Percentiles rank a stretch among this genome's conserved stretches.
Conservation (phyloP, 2,113 vertebrate species). For the Chaetura pelagica region DNA sequence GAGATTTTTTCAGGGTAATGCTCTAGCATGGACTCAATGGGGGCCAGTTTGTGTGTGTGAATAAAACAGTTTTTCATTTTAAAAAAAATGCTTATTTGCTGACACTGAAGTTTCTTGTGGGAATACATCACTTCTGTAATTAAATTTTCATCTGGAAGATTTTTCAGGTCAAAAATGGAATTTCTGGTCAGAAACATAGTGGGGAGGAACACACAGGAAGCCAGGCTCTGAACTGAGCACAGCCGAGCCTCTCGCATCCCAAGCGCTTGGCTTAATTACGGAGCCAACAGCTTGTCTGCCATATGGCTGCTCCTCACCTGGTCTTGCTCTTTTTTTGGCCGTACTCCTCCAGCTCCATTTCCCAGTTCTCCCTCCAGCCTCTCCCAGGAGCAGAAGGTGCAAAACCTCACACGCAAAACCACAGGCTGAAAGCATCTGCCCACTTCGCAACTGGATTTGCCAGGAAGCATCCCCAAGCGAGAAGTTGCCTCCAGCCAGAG, state of each 20-base stretch:
- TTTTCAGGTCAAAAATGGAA: constrained; percentile 65
- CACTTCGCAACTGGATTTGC: background rate
- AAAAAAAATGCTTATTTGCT: constrained; percentile 26
- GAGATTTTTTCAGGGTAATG: background rate
- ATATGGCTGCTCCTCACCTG: background rate
- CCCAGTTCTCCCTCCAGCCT: background rate
- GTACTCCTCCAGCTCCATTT: background rate
- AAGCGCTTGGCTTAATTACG: fast-evolving
- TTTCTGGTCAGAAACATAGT: constrained; percentile 46
- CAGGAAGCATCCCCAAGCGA: background rate
- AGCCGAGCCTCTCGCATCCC: background rate
- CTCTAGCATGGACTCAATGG: background rate
- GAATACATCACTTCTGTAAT: constrained; percentile 54
- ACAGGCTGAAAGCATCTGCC: background rate
- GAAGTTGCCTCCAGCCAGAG: background rate
- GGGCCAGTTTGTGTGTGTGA: background rate
- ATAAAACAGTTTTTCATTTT: background rate
- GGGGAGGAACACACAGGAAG: constrained; percentile 54
- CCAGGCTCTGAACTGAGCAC: background rate
- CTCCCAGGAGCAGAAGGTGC: background rate
- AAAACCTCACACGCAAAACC: background rate
- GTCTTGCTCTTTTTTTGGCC: background rate
- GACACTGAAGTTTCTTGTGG: constrained; percentile 52
- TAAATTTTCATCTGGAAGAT: constrained; percentile 68
- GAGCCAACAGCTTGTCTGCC: background rate